These are phyloP conservation scores for Argynnis bischoffii DNA, from an alignment of 2,888 invertebrate species.

Conservation along the genomic window DNA sequence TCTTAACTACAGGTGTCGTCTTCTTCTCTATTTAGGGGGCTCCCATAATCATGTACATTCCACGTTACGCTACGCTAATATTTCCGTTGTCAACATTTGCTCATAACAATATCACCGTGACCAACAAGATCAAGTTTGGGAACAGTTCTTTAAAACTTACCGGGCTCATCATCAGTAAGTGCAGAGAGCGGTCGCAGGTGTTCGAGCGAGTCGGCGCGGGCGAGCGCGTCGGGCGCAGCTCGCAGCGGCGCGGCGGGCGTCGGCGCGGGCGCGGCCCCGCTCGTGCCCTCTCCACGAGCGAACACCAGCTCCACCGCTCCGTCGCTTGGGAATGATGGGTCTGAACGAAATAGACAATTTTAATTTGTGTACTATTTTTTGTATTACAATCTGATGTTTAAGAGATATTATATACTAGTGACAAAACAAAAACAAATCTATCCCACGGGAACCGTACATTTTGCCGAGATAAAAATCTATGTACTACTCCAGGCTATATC, in stretches of 20 bases:
- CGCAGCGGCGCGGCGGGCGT: conserved; percentile 87
- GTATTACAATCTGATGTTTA: not conserved
- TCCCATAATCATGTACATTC: too few species aligned
- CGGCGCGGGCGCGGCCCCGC: conserved; percentile 85
- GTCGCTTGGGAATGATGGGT: conserved; percentile 90
- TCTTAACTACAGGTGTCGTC: too few species aligned
- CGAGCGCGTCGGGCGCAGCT: conserved; percentile 87
- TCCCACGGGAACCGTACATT: too few species aligned
- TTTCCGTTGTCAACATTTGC: too few species aligned
- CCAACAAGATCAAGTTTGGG: too few species aligned
- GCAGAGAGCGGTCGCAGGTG: conserved; percentile 75
- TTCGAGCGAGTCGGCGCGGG: conserved; percentile 90
- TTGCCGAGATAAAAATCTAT: too few species aligned
- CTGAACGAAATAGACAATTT: conserved; percentile 58
- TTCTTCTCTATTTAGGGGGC: too few species aligned
- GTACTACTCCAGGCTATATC: too few species aligned
- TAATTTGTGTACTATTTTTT: not conserved
- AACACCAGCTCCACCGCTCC: conserved; percentile 93
- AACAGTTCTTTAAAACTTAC: conserved; percentile 43
- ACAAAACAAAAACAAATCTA: too few species aligned
- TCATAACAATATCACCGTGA: too few species aligned
- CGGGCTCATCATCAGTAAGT: conserved; percentile 73
- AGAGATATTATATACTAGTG: too few species aligned
- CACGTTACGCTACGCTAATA: too few species aligned
- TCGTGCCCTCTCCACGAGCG: conserved; percentile 79